phyloP scores from a whole-genome alignment of 2,113 vertebrate genomes.

The Meleagris gallopavo region DNA sequence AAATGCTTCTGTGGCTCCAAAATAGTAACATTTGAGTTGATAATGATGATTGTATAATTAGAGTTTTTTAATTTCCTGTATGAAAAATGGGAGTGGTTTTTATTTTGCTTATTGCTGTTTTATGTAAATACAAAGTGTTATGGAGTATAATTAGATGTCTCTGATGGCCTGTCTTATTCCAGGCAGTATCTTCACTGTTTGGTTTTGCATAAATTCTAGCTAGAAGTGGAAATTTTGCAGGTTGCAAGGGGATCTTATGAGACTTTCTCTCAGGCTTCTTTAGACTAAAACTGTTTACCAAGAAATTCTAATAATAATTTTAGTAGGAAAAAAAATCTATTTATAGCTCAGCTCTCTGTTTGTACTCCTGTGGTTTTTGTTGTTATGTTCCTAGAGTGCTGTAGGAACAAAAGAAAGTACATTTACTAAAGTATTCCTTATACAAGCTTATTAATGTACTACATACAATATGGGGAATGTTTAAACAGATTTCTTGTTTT shows the following conservation, averaged over 20 bases:
- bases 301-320: conserved; percentile 45
- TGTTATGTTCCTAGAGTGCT: conserved; percentile 52
- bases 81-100: conserved; percentile 22
- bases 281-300: conserved; percentile 28
- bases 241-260: neutral
- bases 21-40: conserved; percentile 15
- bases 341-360: conserved; percentile 15
- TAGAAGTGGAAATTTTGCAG: neutral
- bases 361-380: neutral
- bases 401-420: neutral
- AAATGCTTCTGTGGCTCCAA: neutral
- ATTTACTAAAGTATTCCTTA: neutral
- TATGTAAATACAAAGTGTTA: conserved; percentile 35
- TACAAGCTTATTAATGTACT: neutral
- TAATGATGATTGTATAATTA: conserved; percentile 36
- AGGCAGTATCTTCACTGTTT: neutral
- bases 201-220: neutral
- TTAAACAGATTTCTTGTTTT: conserved; percentile 15
- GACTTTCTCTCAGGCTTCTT: conserved; percentile 23
- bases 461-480: neutral
- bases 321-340: conserved; percentile 27
- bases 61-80: conserved; percentile 48
- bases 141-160: conserved; percentile 24
- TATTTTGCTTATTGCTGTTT: conserved; percentile 1
- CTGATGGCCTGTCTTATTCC: neutral